These are phyloP conservation scores for Xestia xanthographa DNA, from an alignment of 2,888 invertebrate species.

Conservation along the genomic window DNA sequence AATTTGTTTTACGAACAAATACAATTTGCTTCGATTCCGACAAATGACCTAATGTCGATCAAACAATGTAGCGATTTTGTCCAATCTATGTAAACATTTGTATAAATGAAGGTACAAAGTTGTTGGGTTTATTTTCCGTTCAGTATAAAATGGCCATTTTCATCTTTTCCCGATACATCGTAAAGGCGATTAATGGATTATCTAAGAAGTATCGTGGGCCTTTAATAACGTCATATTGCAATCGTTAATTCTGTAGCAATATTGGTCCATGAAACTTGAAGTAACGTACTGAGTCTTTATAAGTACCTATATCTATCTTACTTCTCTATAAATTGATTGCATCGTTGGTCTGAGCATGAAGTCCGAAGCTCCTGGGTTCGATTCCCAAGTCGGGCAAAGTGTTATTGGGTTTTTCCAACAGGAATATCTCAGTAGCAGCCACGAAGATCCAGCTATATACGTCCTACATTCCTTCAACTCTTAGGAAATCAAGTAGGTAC, in stretches of 20 bases:
- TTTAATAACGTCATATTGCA: slow-evolving; percentile 30
- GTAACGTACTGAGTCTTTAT: neutral
- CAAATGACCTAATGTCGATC: slow-evolving; percentile 47
- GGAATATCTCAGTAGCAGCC: too few relatives aligned
- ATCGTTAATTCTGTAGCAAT: slow-evolving; percentile 34
- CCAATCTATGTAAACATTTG: slow-evolving; percentile 9
- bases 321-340: neutral
- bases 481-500: neutral
- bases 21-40: slow-evolving; percentile 49
- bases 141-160: slow-evolving; percentile 1
- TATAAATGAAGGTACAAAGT: slow-evolving; percentile 19
- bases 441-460: neutral
- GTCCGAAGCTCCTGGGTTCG: too few relatives aligned
- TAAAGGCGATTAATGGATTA: slow-evolving; percentile 51
- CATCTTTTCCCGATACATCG: slow-evolving; percentile 43
- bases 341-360: too few relatives aligned
- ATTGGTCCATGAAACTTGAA: slow-evolving; percentile 17
- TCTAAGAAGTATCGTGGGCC: slow-evolving; percentile 27
- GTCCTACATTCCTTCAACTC: neutral
- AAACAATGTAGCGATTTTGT: slow-evolving; percentile 39
- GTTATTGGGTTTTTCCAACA: too few relatives aligned
- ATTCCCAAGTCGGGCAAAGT: too few relatives aligned
- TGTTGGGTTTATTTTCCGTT: neutral
- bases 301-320: neutral
- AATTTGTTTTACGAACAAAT: slow-evolving; percentile 57